phyloP scores from a whole-genome alignment of 2,888 invertebrate genomes.

The Isotomurus palustris region DNA sequence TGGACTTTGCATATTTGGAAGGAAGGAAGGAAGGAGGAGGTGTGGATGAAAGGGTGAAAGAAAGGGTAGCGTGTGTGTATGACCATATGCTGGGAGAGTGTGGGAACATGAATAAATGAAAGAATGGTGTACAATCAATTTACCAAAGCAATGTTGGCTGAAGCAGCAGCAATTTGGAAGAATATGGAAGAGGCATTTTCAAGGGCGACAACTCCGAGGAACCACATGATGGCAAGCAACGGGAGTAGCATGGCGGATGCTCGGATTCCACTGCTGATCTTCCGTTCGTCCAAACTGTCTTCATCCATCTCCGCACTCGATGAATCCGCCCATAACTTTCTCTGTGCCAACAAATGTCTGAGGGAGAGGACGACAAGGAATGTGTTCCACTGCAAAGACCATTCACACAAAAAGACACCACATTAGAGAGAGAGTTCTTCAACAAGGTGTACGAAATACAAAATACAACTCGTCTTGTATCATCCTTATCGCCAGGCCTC shows the following conservation, averaged over 20 bases:
- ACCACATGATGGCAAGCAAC: slow-evolving; percentile 68
- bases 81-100: too few relatives aligned
- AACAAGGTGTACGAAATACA: neutral
- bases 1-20: too few relatives aligned
- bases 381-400: slow-evolving; percentile 49
- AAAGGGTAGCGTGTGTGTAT: too few relatives aligned
- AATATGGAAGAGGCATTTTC: slow-evolving; percentile 58
- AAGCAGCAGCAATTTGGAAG: slow-evolving; percentile 49
- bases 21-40: too few relatives aligned
- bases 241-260: slow-evolving; percentile 66
- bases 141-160: slow-evolving; percentile 49
- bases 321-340: slow-evolving; percentile 46
- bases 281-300: slow-evolving; percentile 45
- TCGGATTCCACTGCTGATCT: slow-evolving; percentile 49
- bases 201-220: slow-evolving; percentile 66
- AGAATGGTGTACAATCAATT: too few relatives aligned
- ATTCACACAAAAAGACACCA: neutral
- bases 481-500: slow-evolving; percentile 6
- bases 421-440: neutral
- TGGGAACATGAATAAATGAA: too few relatives aligned
- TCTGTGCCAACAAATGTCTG: slow-evolving; percentile 44
- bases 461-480: slow-evolving; percentile 7
- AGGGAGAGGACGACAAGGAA: slow-evolving; percentile 50
- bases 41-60: too few relatives aligned
- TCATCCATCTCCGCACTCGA: slow-evolving; percentile 43